phyloP scores from a whole-genome alignment of 2,113 vertebrate species.

The Neolamprologus variostigma region DNA sequence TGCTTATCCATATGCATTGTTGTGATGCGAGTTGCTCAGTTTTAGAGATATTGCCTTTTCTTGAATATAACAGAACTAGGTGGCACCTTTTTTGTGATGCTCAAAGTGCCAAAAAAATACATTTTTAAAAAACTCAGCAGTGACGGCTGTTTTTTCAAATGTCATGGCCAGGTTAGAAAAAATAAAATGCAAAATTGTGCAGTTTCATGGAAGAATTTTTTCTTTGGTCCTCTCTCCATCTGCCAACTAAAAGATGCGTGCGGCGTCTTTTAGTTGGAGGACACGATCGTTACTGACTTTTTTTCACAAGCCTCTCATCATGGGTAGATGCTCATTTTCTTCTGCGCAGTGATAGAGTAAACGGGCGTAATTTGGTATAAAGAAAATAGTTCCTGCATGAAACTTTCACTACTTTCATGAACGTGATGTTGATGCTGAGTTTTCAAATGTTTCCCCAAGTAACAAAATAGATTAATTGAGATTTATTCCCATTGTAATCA shows the following conservation, averaged over 20 bases:
- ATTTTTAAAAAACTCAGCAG: background rate
- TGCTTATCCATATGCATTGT: background rate
- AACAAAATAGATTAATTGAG: background rate
- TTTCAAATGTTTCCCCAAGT: background rate
- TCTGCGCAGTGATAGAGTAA: background rate
- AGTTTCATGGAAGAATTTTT: background rate
- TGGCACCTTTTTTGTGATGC: background rate
- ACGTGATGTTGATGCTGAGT: background rate
- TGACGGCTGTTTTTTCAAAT: background rate
- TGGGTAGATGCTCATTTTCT: background rate
- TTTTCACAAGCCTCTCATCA: background rate
- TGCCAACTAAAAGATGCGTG: background rate
- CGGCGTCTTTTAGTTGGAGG: background rate
- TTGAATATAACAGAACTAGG: background rate
- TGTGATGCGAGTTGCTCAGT: background rate
- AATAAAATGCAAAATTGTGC: background rate
- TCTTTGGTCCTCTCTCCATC: background rate
- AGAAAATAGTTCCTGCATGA: background rate
- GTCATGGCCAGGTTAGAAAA: background rate
- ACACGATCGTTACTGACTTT: background rate
- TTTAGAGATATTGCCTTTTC: background rate
- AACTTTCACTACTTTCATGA: background rate
- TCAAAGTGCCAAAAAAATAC: background rate
- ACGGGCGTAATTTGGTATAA: background rate
- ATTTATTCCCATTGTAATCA: background rate